Base-by-base conservation (phyloP, 2,888 invertebrate genomes). In the Mactromeris polynyma region DNA sequence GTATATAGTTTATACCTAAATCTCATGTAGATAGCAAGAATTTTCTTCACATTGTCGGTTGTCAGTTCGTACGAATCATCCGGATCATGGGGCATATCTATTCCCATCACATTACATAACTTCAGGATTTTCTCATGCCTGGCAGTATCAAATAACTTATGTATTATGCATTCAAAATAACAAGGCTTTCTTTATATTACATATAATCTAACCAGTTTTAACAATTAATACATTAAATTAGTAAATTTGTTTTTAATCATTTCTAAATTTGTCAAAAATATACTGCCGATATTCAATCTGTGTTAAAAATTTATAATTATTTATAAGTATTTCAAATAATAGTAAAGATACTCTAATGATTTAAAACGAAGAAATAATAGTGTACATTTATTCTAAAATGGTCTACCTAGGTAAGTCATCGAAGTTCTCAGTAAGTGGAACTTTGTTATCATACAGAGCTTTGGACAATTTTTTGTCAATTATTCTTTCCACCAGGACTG, bases 41-140 rank as follows among this genome's bases (percentile, higher is more conserved):
- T 96, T 83, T 96, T 96, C 89, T 96, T 95, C 64, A 95, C 96
- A 93, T 96, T 96, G 91, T 96, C 96, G 64, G 95, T 94, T n/a
- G 96, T 96, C 78, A 96, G 91, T 81, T 95, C 96, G 87, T 96
- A 96, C 6, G 94, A 95, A 40, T 93, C 93, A 91, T 96, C 96
- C 17, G 95, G 96, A 83, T 96, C 96, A 90, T 94, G 93, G 0
- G 93, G 88, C 36, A 92, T 73, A 9, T 94, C 93, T 26, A 92
- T 89, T 33, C 96, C 96, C 95, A 96, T 95, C 42, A 96, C 95
- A 84, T 73, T 90, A 85, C 94, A 94, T 79, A 96, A 83, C 85
- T 94, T 94, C 26, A 51, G 69, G 17, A 96, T 94, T 81, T 95
- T 94, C 54, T 95, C 89, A 83, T 78, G 42, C 82, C 94, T 94